These are phyloP conservation scores for Rousettus madagascariensis DNA, from an alignment of 2,797 vertebrate genomes.

Conservation along the genomic window DNA sequence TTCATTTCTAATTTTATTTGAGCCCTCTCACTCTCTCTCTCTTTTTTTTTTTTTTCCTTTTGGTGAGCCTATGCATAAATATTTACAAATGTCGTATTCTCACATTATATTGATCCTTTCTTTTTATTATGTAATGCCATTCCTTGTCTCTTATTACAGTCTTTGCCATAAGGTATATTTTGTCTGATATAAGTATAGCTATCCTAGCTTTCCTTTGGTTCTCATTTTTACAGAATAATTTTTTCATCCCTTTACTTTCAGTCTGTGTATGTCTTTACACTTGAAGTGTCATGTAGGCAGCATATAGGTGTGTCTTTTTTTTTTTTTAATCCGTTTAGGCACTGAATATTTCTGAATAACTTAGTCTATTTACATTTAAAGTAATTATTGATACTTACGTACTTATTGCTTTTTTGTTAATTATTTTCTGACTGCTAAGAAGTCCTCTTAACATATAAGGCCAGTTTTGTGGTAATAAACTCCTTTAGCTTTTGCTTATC, in stretches of 20 bases:
- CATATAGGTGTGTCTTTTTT: neutral
- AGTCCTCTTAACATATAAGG: neutral
- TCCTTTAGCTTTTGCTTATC: neutral
- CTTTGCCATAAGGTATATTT: neutral
- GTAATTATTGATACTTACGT: neutral
- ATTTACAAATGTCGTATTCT: neutral
- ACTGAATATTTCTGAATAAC: neutral
- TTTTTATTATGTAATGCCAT: neutral
- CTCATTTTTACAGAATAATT: neutral
- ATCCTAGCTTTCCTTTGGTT: neutral
- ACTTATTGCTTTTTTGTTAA: neutral
- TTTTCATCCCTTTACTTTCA: neutral
- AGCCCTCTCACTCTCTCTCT: neutral
- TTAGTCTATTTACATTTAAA: neutral
- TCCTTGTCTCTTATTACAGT: neutral
- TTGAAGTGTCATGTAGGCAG: neutral
- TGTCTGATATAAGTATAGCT: neutral
- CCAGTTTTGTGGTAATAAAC: neutral
- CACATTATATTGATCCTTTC: neutral
- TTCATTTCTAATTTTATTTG: neutral
- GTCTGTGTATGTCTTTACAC: neutral
- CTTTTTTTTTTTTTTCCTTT: neutral
- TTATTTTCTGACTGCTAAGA: neutral
- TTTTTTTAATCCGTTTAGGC: neutral
- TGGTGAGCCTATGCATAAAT: neutral